Percentiles rank a stretch among this genome's conserved stretches.
These are phyloP conservation scores for Microcebus tavaratra DNA, from an alignment of 2,113 vertebrate genomes.

Conservation along the genomic window DNA sequence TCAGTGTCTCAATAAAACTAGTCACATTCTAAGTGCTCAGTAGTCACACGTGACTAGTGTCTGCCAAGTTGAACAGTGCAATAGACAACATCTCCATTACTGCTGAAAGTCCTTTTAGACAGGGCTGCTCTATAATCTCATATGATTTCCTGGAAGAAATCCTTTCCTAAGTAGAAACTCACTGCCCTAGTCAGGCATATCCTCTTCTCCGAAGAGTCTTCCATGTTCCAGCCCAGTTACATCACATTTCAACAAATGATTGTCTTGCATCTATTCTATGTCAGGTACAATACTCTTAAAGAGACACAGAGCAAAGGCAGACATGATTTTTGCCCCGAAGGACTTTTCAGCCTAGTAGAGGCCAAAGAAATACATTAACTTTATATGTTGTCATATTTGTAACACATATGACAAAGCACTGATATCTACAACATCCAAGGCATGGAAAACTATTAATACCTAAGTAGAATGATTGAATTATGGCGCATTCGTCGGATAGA, in stretches of 20 bases:
- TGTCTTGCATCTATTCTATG: fast-evolving
- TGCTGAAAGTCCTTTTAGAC: neutral
- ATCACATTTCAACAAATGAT: neutral
- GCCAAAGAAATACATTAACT: neutral
- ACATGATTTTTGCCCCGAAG: neutral
- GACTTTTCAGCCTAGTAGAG: neutral
- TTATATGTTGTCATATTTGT: neutral
- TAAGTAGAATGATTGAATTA: neutral
- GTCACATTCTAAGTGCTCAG: neutral
- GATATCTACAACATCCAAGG: neutral
- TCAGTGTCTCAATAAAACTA: neutral
- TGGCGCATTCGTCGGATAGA: neutral
- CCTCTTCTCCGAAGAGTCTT: neutral
- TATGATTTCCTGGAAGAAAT: neutral
- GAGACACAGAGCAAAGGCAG: neutral
- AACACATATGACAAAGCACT: neutral
- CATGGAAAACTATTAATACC: neutral
- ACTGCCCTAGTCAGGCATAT: neutral
- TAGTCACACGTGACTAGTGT: neutral
- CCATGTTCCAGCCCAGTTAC: neutral
- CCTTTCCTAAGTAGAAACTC: neutral
- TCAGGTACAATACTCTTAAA: neutral
- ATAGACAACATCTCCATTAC: neutral
- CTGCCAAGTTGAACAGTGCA: neutral
- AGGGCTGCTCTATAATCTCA: neutral